Evolutionary conservation across 2,113 vertebrate genomes (phyloP), one percentile per base, ranked within the genome.

Genomic region (Plectropomus leopardus): DNA sequence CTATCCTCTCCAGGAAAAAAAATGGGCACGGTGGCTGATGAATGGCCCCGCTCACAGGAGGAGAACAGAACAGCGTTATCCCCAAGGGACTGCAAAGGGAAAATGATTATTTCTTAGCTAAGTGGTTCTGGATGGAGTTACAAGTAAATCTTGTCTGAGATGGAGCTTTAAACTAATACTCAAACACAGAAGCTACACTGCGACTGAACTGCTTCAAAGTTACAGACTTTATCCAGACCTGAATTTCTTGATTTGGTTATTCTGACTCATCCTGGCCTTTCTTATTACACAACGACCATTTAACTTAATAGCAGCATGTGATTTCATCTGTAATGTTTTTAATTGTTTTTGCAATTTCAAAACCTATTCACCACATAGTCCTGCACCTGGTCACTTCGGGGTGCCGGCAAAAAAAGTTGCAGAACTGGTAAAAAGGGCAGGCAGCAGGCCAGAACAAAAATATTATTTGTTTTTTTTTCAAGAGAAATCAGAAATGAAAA

Each of bases 51-150:
- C 57, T 83, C 14, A 5, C 50, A 64, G 72, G 48, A 68, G 69
- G 59, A 50, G 61, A 85, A 78, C 28, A 70, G 36, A 66, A 60
- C 54, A 21, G 55, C 66, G 80, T 85, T 73, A 72, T 59, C 69
- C 60, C 36, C 23, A 11, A 57, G 67, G 76, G 70, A 50, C 53
- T 24, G 53, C 17, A 28, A 67, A 58, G 26, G 7, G 63, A 66
- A 76, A 84, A 58, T 61, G 7, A 72, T 85, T 80, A 83, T 80
- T 74, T 82, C 72, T 82, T 66, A 9, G 47, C 69, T 51, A 71
- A 89, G 84, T 79, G 83, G 70, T 68, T 78, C 28, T 34, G 48
- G 75, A 60, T 78, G 68, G 47, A 55, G 47, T 83, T 79, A 66
- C 54, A 68, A 50, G 47, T 84, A 71, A 91, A 86, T 80, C 83